phyloP scores from a whole-genome alignment of 2,113 vertebrate genomes.

The Cnemophilus loriae region DNA sequence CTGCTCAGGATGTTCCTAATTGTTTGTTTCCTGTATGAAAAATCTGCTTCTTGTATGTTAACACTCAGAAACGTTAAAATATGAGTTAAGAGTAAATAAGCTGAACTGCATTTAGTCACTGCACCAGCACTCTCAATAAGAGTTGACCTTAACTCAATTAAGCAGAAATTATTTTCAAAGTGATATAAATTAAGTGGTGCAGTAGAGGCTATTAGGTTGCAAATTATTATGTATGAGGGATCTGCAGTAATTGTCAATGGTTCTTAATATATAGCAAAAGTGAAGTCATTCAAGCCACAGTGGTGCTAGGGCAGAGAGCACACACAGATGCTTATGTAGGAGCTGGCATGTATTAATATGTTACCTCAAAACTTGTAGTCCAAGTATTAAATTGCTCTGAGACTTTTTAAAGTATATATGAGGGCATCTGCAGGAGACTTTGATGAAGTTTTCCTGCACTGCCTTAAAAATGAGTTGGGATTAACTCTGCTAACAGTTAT shows the following conservation, averaged over 20 bases:
- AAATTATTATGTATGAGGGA: constrained; percentile 27
- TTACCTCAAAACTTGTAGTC: not conserved
- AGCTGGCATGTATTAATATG: not conserved
- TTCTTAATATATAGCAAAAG: not conserved
- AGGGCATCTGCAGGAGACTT: not conserved
- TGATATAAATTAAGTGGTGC: constrained; percentile 24
- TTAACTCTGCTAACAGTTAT: no score
- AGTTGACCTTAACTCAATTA: constrained; percentile 53
- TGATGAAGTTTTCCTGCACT: not conserved
- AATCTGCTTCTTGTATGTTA: not conserved
- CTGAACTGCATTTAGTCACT: constrained; percentile 38
- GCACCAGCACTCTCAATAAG: not conserved
- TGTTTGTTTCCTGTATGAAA: constrained; percentile 1
- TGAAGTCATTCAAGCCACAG: not conserved
- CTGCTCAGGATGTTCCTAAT: not conserved
- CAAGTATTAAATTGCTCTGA: not conserved
- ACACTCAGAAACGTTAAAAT: not conserved
- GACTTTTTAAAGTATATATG: not conserved
- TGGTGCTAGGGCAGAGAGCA: not conserved
- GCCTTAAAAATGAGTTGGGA: not conserved
- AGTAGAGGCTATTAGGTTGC: not conserved
- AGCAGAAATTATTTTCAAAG: constrained; percentile 54
- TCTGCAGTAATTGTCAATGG: not conserved
- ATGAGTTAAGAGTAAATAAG: not conserved
- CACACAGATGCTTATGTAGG: not conserved